Evolutionary conservation across 2,797 vertebrate genomes (phyloP), one percentile per base, ranked within the genome.

Genomic region (Rhinella marina): DNA sequence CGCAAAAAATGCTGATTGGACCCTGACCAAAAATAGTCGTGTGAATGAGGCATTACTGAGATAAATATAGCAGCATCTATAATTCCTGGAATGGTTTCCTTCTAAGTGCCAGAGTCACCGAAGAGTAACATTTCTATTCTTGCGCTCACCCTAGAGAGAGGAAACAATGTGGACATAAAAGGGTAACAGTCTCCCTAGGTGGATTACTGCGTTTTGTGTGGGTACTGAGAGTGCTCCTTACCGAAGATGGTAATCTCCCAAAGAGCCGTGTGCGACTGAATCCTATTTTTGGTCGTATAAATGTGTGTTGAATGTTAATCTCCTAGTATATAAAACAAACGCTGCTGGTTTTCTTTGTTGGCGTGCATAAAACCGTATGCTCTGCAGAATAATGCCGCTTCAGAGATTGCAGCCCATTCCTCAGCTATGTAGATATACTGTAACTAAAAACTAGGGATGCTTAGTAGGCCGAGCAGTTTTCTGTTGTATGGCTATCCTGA

Each of bases 251-350:
- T 48, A 59, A 59, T 84, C 82, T 56, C 27, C n/a, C 77, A 59
- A 57, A 21, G 77, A 29, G 27, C 54, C 3, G 54, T 21, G 77
- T 19, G 68, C 54, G 27, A 4, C 54, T 16, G 9, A 61, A 61
- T 76, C 54, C 27, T 84, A 84, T 84, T 84, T 84, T 76, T 75
- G 82, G 68, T 56, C 21, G 9, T 84, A 84, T 75, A 50, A 76
- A 75, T 17, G 27, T 62, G 82, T 61, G n/a, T n/a, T 61, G 68
- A 72, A 13, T 75, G 54, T 76, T 48, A 73, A 84, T 84, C 82
- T 59, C n/a, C 50, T 48, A 57, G 27, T 29, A 79, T 57, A 27
- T 79, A 59, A 10, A 59, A 79, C 54, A 79, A 29, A 59, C n/a
- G 25, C 52, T n/a, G 25, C 52, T 27, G 52, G 13, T 56, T 57